Evolutionary conservation across 2,888 invertebrate species (phyloP).

Genomic region (Zaprionus lineosus): DNA sequence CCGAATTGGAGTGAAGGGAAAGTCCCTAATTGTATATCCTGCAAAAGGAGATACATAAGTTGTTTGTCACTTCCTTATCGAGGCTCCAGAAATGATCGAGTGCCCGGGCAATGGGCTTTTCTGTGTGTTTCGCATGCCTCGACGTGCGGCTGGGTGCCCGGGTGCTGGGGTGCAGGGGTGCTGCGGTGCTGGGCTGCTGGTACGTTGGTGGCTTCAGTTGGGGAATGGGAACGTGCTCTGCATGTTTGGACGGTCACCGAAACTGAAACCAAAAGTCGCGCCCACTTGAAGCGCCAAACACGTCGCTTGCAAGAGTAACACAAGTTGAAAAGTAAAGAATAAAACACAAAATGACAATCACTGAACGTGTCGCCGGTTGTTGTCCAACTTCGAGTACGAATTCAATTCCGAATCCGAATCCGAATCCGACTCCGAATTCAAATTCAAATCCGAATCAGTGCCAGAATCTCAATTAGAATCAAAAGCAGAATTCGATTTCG

Average conservation of each 20-base stretch:
- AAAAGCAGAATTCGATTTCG: constrained; percentile 8
- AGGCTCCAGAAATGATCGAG: too few species aligned
- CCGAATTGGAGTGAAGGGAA: too few species aligned
- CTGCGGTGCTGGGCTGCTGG: background rate
- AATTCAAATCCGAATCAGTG: constrained; percentile 1
- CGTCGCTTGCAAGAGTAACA: constrained; percentile 33
- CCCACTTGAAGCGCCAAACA: constrained; percentile 71
- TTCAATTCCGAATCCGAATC: too few species aligned
- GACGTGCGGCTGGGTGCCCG: background rate
- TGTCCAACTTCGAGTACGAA: constrained; percentile 7
- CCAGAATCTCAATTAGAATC: too few species aligned
- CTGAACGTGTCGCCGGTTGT: constrained; percentile 26
- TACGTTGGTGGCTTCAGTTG: background rate
- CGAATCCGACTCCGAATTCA: constrained; percentile 13
- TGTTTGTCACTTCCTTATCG: too few species aligned
- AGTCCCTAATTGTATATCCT: too few species aligned
- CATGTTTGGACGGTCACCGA: constrained; percentile 37
- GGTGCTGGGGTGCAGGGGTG: too few species aligned
- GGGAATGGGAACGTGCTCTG: constrained; percentile 55
- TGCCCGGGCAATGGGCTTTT: too few species aligned
- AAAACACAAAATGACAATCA: constrained; percentile 20
- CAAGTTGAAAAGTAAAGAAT: background rate
- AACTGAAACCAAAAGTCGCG: constrained; percentile 47
- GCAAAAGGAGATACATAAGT: too few species aligned
- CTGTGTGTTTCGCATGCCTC: background rate